Conservation (phyloP, 2,797 vertebrate genomes). For the Eutrigla gurnardus region DNA sequence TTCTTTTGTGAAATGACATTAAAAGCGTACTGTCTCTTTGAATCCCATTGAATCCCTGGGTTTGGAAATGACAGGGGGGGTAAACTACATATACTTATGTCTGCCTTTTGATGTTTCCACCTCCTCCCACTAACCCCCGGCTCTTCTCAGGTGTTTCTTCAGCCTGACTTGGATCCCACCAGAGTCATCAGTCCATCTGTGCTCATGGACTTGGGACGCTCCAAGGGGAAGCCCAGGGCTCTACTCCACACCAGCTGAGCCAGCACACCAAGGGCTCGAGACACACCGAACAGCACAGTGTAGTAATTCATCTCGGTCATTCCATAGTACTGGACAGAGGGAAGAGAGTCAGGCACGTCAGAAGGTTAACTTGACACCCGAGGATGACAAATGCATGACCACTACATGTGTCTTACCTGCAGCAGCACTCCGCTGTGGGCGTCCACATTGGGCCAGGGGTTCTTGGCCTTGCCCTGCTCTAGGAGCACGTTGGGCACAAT, state of each 20-base stretch:
- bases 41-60: slow-evolving; percentile 77
- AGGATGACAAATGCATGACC: not conserved
- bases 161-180: slow-evolving; percentile 92
- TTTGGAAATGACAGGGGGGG: slow-evolving; percentile 64
- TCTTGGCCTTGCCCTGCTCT: slow-evolving; percentile 99
- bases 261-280: slow-evolving; percentile 92
- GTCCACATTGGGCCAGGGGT: slow-evolving; percentile 98
- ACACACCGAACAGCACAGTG: slow-evolving; percentile 97
- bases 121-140: slow-evolving; percentile 68
- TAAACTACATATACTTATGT: slow-evolving; percentile 55
- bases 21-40: slow-evolving; percentile 83
- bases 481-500: slow-evolving; percentile 95
- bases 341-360: not conserved
- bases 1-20: slow-evolving; percentile 75
- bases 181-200: slow-evolving; percentile 93
- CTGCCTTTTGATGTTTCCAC: slow-evolving; percentile 63
- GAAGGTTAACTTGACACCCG: accelerated
- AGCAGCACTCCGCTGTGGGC: slow-evolving; percentile 97
- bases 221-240: slow-evolving; percentile 94
- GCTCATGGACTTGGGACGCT: slow-evolving; percentile 98
- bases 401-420: slow-evolving; percentile 84
- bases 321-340: slow-evolving; percentile 89
- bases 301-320: slow-evolving; percentile 99
- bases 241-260: slow-evolving; percentile 96
- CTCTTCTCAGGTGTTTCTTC: slow-evolving; percentile 62